Base-by-base conservation (phyloP, 1,140 invertebrate species). In the Saccostrea glomerata region DNA sequence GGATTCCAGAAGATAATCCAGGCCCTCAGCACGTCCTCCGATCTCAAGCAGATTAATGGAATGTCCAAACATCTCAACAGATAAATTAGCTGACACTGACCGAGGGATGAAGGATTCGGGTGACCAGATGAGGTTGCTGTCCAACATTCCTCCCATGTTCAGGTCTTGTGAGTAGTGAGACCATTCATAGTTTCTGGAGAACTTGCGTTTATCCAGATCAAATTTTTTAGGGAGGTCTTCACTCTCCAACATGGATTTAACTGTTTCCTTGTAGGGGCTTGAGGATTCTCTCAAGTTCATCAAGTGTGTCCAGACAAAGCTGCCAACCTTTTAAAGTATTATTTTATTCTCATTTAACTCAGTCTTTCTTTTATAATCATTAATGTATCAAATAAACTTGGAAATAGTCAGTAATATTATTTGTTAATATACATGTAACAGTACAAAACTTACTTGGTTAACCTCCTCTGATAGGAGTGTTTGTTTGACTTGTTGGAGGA, bases 261-360 rank as follows among this genome's bases (percentile, higher is more conserved):
- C 96, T 92, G 97, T 97, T 20, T 98, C 96, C 91, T 97, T 96
- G 15, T 97, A 97, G 0, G 98, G 98, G 6, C 98, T 96, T 0
- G 97, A 97, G 0, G 97, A 98, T 90, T 97, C 97, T 84, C 97
- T 96, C 40, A 98, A 93, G 94, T 98, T 99, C 88, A 96, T 97
- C 63, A 99, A 95, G 94, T 99, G 98, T 77, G 97, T 98, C 97
- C 97, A 98, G 12, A 99, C 97, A 94, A 98, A 99, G 15, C 98
- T 98, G 9, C 98, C 98, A 85, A 98, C 98, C 90, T 93, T 84
- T 88, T 12, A 84, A 23, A 7, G 25, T 7, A 84, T 5, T 36
- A 82, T 30, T 82, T 82, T 36, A 17, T 36, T 5, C 3, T 82
- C 13, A n/a, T 82, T 77, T 15, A 36, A 77, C 11, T 13, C 30